Base-by-base conservation (phyloP, 2,113 vertebrate genomes). In the Pluvialis apricaria region DNA sequence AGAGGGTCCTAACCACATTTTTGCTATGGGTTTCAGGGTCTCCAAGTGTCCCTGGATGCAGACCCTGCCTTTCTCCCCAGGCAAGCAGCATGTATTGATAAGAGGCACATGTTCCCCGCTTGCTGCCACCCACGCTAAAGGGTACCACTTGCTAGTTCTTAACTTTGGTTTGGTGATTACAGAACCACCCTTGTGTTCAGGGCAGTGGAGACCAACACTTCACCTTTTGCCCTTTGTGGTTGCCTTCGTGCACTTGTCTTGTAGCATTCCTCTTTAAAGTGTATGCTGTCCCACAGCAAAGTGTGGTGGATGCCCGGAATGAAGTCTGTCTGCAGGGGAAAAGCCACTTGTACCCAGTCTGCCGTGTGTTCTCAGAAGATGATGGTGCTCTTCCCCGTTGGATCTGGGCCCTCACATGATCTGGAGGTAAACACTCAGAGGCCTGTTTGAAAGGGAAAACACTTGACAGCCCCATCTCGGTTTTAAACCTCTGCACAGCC, bases 31-130 rank as follows among this genome's bases (percentile, higher is more conserved):
- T 11, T 87, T 82, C 5, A 5, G 40, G 16, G 15, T 5, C 13
- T 36, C 18, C 8, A 21, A 32, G n/a, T 40, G 82, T 24, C 38
- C 10, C 57, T 44, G 31, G 51, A 15, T 77, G 17, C 15, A 54
- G 31, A 61, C 9, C 11, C 13, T n/a, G 7, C 32, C 10, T 49
- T 42, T 52, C 18, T 31, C 13, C 20, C 3, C 5, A 14, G 4
- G 7, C 13, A 13, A 36, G 15, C 22, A 58, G 7, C 20, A 10
- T 2, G 7, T 31, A 25, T 6, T 54, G 36, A 15, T 26, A 22
- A 31, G 21, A 11, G 12, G 7, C 6, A 14, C 0, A 0, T 17
- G 26, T 62, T 3, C 69, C 22, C 2, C 15, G 47, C n/a, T 9
- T 47, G 24, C 25, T 31, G 19, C 25, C 49, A 69, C 28, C 13